phyloP scores from a whole-genome alignment of 2,888 invertebrate species.

The Pollenia labialis region DNA sequence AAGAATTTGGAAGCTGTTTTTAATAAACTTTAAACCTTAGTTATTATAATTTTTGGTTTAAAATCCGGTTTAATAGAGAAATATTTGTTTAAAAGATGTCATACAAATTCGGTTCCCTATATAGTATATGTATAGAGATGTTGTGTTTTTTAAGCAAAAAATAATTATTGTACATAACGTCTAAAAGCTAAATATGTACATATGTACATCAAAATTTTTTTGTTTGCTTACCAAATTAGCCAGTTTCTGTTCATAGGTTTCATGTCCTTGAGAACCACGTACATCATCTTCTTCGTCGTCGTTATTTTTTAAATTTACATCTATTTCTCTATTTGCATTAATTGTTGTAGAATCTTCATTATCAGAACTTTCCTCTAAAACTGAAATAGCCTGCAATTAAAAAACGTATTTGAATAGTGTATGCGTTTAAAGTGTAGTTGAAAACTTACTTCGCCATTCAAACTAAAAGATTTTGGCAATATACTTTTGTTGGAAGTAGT shows the following conservation, averaged over 20 bases:
- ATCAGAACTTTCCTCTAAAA: conserved; percentile 85
- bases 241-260: conserved; percentile 81
- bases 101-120: no score
- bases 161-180: no score
- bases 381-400: conserved; percentile 56
- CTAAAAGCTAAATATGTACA: no score
- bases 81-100: no score
- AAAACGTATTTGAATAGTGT: not conserved
- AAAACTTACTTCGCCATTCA: conserved; percentile 39
- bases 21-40: no score
- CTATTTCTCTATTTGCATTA: not conserved
- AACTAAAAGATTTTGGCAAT: conserved; percentile 30
- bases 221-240: conserved; percentile 80
- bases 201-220: conserved; percentile 55
- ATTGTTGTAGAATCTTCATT: conserved; percentile 71
- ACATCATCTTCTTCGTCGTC: conserved; percentile 85
- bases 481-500: conserved; percentile 5
- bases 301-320: conserved; percentile 47
- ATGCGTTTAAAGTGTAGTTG: not conserved
- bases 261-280: conserved; percentile 85
- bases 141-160: no score
- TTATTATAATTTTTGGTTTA: no score
- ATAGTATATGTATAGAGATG: no score
- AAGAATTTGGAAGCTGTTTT: no score
- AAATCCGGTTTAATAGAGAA: no score